Base-by-base conservation (phyloP, 2,888 invertebrate genomes). In the Plusia festucae region DNA sequence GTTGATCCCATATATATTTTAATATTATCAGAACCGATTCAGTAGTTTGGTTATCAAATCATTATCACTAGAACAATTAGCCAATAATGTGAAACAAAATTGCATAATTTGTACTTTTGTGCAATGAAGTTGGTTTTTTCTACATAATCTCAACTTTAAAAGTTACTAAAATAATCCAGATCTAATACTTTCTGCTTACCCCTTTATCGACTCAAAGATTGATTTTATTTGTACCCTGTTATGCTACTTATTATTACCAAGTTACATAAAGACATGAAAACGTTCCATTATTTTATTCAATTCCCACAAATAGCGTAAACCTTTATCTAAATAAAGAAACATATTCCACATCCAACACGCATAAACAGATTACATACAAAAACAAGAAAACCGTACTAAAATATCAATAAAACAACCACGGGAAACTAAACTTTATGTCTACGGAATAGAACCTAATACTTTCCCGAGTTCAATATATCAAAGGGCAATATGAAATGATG, bases 401-500 rank as follows among this genome's bases (percentile, higher is more conserved):
- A 70, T 58, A 69, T 63, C 54, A 30, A 56, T 27, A 5, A n/a
- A 55, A 22, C 18, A 34, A 15, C 22, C 61, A 68, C 9, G 34
- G 56, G 6, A 66, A 63, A 58, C 18, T 55, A 7, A 56, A 68
- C 73, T 64, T 56, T 76, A 71, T 15, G 0, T 0, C 6, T 7
- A 46, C 6, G 20, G 0, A 0, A 53, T 66, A 70, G 24, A 54
- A 40, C 20, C 13, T 22, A 56, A 56, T 55, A 16, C 22, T 32
- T 55, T 64, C 27, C 15, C 13, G 24, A 60, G 54, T 60, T 66
- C 32, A 59, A 34, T 68, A 61, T 72, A 73, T 80, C 73, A 80
- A 80, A 80, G 68, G 58, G 66, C 66, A 71, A 66, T 70, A 72
- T 73, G 73, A 76, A 80, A 69, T 60, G 70, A 80, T 70, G 68